Percentiles rank a stretch among this genome's conserved stretches.
These are phyloP conservation scores for Cenopis cana DNA, from an alignment of 2,888 invertebrate species.

Conservation along the genomic window DNA sequence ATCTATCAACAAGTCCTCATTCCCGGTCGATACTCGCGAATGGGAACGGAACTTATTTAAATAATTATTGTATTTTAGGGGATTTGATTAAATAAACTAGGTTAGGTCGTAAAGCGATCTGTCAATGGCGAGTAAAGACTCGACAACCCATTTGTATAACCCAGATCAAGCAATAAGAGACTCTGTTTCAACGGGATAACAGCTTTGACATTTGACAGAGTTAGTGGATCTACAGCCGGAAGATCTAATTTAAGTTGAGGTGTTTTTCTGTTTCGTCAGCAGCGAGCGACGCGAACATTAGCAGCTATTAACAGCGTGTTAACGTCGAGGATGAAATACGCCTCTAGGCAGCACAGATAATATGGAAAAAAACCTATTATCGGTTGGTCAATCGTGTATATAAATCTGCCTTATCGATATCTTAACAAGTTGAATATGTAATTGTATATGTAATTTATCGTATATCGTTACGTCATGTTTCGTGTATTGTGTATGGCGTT, in stretches of 20 bases:
- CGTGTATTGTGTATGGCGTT: too few relatives aligned
- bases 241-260: slow-evolving; percentile 64
- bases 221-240: slow-evolving; percentile 53
- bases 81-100: slow-evolving; percentile 43
- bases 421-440: too few relatives aligned
- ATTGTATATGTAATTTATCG: too few relatives aligned
- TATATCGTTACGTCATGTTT: too few relatives aligned
- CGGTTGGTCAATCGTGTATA: background rate
- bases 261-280: slow-evolving; percentile 64
- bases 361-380: background rate
- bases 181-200: slow-evolving; percentile 7
- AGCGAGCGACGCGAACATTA: slow-evolving; percentile 64
- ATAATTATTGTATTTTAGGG: slow-evolving; percentile 38
- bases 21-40: slow-evolving; percentile 5
- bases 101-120: slow-evolving; percentile 60
- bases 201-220: slow-evolving; percentile 18
- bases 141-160: background rate
- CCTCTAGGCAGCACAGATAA: slow-evolving; percentile 24
- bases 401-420: background rate
- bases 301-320: slow-evolving; percentile 75
- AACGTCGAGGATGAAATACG: slow-evolving; percentile 51
- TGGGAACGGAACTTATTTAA: slow-evolving; percentile 37
- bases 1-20: slow-evolving; percentile 1
- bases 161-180: slow-evolving; percentile 11
- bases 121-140: slow-evolving; percentile 56